These are phyloP conservation scores for Cephus spinipes DNA, from an alignment of 2,888 invertebrate species.

Conservation along the genomic window DNA sequence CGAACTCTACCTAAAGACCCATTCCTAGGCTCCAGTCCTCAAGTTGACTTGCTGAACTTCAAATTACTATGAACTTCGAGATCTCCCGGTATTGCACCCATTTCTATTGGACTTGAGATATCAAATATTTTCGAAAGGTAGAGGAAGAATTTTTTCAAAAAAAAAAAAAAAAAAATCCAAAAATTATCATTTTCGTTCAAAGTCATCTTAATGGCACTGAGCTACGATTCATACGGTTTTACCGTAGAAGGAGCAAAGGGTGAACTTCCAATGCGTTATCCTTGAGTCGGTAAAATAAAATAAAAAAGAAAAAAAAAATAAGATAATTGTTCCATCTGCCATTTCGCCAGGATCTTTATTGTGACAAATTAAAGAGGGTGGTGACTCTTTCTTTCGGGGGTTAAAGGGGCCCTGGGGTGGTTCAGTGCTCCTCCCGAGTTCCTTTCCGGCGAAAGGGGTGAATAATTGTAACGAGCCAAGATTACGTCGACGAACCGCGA, in stretches of 20 bases:
- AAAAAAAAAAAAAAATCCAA: too few relatives aligned
- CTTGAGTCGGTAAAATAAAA: background rate
- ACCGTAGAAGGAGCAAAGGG: background rate
- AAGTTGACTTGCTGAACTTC: constrained; percentile 25
- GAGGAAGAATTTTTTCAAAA: too few relatives aligned
- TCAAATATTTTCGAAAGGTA: background rate
- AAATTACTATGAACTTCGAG: background rate
- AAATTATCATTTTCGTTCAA: too few relatives aligned
- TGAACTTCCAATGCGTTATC: background rate
- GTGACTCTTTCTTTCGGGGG: constrained; percentile 16
- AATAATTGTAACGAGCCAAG: constrained; percentile 58
- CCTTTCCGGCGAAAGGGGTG: constrained; percentile 43
- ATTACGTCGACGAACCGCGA: constrained; percentile 31
- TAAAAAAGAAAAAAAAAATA: background rate
- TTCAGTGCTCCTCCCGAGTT: constrained; percentile 17
- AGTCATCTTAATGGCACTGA: too few relatives aligned
- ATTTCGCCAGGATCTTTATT: constrained; percentile 21
- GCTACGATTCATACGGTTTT: too few relatives aligned
- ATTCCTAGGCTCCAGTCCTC: constrained; percentile 37
- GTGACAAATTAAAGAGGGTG: constrained; percentile 48
- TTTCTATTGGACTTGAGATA: background rate
- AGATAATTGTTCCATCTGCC: background rate
- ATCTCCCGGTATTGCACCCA: background rate
- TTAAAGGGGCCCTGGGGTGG: constrained; percentile 12
- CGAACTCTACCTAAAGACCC: constrained; percentile 52